phyloP scores from a whole-genome alignment of 2,888 invertebrate species.

The Aspidapion aeneum region DNA sequence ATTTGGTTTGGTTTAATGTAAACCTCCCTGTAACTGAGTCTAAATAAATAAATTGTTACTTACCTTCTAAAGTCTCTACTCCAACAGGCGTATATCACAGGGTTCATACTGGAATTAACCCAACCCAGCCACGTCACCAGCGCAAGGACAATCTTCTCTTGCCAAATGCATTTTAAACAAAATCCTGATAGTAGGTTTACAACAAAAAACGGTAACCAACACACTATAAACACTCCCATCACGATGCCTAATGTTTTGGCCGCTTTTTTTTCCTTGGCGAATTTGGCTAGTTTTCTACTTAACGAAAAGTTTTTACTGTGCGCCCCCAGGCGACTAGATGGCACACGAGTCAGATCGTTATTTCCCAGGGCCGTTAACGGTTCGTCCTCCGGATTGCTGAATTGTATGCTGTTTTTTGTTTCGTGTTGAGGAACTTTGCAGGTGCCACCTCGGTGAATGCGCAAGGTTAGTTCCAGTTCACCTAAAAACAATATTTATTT shows the following conservation, averaged over 20 bases:
- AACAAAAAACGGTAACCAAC: slow-evolving; percentile 97
- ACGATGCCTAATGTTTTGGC: slow-evolving; percentile 91
- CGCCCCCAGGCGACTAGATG: slow-evolving; percentile 62
- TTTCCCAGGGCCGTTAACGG: slow-evolving; percentile 74
- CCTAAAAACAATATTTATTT: slow-evolving; percentile 47
- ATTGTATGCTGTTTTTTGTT: slow-evolving; percentile 33
- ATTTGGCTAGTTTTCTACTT: slow-evolving; percentile 89
- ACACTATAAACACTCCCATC: slow-evolving; percentile 95
- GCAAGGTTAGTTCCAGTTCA: slow-evolving; percentile 80
- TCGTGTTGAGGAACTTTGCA: slow-evolving; percentile 53
- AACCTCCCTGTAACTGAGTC: too few relatives aligned
- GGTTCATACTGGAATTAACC: slow-evolving; percentile 96
- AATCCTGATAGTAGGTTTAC: slow-evolving; percentile 90
- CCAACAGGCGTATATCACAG: slow-evolving; percentile 98
- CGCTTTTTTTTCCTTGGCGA: slow-evolving; percentile 96
- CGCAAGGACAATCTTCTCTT: slow-evolving; percentile 83
- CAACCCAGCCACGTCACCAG: slow-evolving; percentile 93
- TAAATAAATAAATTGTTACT: slow-evolving; percentile 35
- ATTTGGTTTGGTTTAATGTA: too few relatives aligned
- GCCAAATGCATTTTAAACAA: slow-evolving; percentile 81
- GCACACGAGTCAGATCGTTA: slow-evolving; percentile 69
- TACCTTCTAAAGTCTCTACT: slow-evolving; percentile 93
- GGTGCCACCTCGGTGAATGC: slow-evolving; percentile 91
- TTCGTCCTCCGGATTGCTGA: slow-evolving; percentile 68
- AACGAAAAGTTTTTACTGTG: slow-evolving; percentile 84